phyloP scores from a whole-genome alignment of 2,113 vertebrate genomes.

The Zosterops borbonicus region DNA sequence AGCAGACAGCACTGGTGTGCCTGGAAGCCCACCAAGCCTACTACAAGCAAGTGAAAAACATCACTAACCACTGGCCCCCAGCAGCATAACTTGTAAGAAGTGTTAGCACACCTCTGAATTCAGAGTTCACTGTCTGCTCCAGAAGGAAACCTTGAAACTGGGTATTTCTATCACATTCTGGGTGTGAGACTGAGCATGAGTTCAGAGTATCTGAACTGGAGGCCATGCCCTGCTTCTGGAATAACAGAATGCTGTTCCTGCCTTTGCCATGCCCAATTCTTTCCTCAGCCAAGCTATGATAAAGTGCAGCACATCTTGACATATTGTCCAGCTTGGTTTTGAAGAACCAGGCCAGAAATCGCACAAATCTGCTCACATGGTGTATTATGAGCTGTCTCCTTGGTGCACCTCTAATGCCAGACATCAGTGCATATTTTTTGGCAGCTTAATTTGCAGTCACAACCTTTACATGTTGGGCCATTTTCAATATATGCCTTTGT shows the following conservation, averaged over 20 bases:
- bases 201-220: neutral
- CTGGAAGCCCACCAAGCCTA: neutral
- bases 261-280: neutral
- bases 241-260: neutral
- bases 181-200: neutral
- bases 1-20: rapidly evolving
- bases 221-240: neutral
- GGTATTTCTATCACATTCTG: neutral
- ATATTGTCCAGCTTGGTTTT: neutral
- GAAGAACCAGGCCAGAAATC: neutral
- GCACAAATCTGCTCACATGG: neutral
- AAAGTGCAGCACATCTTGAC: neutral
- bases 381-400: neutral
- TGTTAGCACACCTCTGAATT: neutral
- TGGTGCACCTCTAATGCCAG: neutral
- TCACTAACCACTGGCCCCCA: rapidly evolving
- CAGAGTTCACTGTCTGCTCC: neutral
- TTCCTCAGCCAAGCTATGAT: neutral
- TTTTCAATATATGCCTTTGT: neutral
- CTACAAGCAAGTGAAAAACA: neutral
- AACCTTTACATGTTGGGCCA: neutral
- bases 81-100: neutral
- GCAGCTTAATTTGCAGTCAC: neutral
- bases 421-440: neutral
- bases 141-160: neutral